These are phyloP conservation scores for Eulemur albifrons DNA, from an alignment of 2,797 vertebrate species.

Conservation along the genomic window DNA sequence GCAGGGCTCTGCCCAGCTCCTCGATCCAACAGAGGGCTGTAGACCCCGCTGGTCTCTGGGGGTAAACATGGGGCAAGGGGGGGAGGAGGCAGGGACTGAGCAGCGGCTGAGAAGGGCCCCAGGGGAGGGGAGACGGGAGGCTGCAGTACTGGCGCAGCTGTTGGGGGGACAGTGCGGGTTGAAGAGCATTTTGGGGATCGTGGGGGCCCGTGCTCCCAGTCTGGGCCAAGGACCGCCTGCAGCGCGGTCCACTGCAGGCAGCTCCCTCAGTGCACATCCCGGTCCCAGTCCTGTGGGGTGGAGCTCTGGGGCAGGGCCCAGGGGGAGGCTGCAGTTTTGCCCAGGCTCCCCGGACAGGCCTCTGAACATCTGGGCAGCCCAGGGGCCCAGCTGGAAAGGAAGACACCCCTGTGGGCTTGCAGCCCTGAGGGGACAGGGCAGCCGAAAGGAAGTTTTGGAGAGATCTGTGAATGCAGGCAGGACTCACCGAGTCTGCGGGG, in stretches of 20 bases:
- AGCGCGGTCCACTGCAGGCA: not conserved
- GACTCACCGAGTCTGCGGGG: not conserved
- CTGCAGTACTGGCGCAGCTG: not conserved
- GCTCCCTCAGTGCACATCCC: too few relatives aligned
- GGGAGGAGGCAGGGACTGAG: not conserved
- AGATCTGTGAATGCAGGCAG: too few relatives aligned
- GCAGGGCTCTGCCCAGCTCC: not conserved
- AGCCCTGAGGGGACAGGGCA: not conserved
- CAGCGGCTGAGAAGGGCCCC: not conserved
- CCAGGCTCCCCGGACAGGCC: not conserved
- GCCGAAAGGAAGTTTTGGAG: not conserved
- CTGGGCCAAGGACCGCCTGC: not conserved
- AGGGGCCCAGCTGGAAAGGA: not conserved
- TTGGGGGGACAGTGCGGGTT: too few relatives aligned
- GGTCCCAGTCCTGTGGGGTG: not conserved
- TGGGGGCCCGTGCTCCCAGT: not conserved
- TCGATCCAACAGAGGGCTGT: not conserved
- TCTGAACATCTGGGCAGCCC: not conserved
- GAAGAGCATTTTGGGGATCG: not conserved
- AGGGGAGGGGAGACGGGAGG: not conserved
- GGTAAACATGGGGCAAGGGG: not conserved
- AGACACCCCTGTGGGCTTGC: fast-evolving
- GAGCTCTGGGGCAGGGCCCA: not conserved
- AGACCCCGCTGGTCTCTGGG: not conserved
- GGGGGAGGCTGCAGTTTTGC: not conserved